Percentiles rank a stretch among this genome's conserved stretches.
phyloP scores from a whole-genome alignment of 2,113 vertebrate species.

The Ophiodon elongatus region DNA sequence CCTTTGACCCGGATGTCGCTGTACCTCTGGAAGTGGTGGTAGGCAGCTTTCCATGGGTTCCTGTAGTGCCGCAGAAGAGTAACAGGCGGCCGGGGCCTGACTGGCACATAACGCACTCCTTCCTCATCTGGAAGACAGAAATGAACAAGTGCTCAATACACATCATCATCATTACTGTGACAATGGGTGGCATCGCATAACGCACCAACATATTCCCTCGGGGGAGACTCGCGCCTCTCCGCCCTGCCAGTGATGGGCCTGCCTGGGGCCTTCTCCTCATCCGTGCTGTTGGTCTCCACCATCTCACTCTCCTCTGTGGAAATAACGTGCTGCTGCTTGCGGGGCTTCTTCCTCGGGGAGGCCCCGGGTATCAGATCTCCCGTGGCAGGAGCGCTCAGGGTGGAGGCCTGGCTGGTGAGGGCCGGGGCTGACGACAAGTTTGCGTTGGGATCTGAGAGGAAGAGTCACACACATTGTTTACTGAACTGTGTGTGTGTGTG shows the following conservation, averaged over 20 bases:
- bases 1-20: slow-evolving; percentile 98
- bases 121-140: slow-evolving; percentile 90
- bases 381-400: slow-evolving; percentile 83
- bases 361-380: slow-evolving; percentile 94
- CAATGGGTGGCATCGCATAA: neutral
- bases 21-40: slow-evolving; percentile 98
- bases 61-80: slow-evolving; percentile 96
- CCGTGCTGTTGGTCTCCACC: slow-evolving; percentile 98
- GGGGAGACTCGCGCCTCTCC: slow-evolving; percentile 94
- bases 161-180: neutral
- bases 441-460: slow-evolving; percentile 61
- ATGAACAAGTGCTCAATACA: neutral
- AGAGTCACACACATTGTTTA: neutral
- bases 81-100: slow-evolving; percentile 92
- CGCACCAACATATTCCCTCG: slow-evolving; percentile 97
- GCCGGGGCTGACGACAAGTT: slow-evolving; percentile 74
- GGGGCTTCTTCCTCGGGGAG: slow-evolving; percentile 96
- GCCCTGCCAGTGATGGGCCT: slow-evolving; percentile 89
- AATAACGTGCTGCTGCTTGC: slow-evolving; percentile 98
- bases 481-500: too few species aligned
- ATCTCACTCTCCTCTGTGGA: slow-evolving; percentile 98
- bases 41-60: slow-evolving; percentile 98
- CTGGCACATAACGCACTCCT: slow-evolving; percentile 96
- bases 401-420: slow-evolving; percentile 86
- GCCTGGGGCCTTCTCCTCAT: slow-evolving; percentile 92